Percentiles rank a stretch among this genome's conserved stretches.
phyloP scores from a whole-genome alignment of 2,888 invertebrate genomes.

The Blera fallax region DNA sequence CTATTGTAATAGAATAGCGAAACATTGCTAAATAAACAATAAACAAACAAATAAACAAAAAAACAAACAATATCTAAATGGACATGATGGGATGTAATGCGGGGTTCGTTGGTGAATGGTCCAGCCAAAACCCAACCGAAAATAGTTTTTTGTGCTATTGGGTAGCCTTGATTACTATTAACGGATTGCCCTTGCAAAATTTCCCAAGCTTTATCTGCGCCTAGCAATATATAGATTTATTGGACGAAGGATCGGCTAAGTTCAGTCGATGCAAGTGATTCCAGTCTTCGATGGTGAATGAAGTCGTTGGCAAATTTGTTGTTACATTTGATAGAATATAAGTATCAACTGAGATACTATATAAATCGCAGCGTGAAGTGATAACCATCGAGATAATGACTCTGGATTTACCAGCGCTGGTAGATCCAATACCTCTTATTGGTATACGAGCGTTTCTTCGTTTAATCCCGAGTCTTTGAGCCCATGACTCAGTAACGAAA shows the following conservation, averaged over 20 bases:
- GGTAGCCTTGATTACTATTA: too few species aligned
- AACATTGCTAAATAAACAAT: too few species aligned
- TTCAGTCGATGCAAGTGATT: too few species aligned
- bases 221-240: neutral
- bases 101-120: too few species aligned
- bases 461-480: neutral
- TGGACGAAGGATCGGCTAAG: too few species aligned
- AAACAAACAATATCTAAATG: neutral
- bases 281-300: too few species aligned
- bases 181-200: neutral
- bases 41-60: too few species aligned
- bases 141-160: neutral
- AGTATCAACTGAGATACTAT: neutral
- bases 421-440: conserved; percentile 1
- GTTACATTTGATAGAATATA: too few species aligned
- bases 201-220: neutral
- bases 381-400: neutral
- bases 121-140: neutral
- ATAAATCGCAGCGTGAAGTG: neutral
- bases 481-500: neutral
- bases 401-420: neutral
- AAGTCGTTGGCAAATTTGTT: too few species aligned
- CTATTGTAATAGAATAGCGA: too few species aligned
- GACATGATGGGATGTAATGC: neutral
- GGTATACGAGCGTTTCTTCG: too few species aligned